Evolutionary conservation across 2,888 invertebrate species (phyloP).

Genomic region (Stomorhina lunata): DNA sequence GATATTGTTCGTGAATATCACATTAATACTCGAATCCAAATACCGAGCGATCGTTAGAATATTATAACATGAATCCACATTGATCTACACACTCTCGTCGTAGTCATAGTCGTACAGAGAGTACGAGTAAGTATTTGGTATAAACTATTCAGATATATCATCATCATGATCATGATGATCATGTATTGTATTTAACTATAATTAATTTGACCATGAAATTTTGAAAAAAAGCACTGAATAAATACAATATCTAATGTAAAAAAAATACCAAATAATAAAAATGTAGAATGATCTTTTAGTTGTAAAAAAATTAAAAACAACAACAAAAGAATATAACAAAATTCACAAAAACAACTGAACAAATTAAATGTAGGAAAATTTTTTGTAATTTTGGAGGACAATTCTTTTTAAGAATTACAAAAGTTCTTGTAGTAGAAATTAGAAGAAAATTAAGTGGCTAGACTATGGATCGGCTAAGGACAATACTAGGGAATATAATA

Average conservation of each 20-base stretch:
- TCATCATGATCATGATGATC: neutral
- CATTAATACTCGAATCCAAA: conserved; percentile 50
- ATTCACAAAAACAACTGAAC: neutral
- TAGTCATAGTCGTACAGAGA: neutral
- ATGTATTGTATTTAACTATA: conserved; percentile 59
- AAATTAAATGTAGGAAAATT: conserved; percentile 24
- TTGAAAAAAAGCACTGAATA: conserved; percentile 34
- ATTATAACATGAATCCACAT: neutral
- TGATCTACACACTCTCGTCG: conserved; percentile 5
- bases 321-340: conserved; percentile 1
- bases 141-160: conserved; percentile 40
- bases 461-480: too few relatives aligned
- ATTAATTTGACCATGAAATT: conserved; percentile 66
- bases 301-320: conserved; percentile 13
- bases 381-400: neutral
- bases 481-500: too few relatives aligned
- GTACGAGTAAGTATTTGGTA: neutral
- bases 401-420: conserved; percentile 16
- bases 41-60: neutral
- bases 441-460: too few relatives aligned
- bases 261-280: conserved; percentile 48
- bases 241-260: conserved; percentile 56
- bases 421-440: too few relatives aligned
- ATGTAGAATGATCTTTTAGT: conserved; percentile 41
- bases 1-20: conserved; percentile 65